Evolutionary conservation across 92 coral and sea anemone genomes (phyloP).

Genomic region (Epizoanthus stellaris): DNA sequence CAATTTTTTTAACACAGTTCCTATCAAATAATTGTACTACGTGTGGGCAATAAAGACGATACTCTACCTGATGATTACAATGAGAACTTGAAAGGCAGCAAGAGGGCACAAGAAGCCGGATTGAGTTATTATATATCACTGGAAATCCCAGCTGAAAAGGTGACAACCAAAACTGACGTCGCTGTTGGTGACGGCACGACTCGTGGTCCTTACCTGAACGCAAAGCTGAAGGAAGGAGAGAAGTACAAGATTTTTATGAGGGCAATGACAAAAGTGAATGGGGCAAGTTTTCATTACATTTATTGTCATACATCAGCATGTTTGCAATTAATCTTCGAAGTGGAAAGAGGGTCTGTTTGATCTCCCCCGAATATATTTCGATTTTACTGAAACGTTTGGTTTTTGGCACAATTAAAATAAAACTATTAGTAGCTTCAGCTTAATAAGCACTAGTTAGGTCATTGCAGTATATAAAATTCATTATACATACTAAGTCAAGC

Average conservation of each 20-base stretch:
- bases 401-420: no score
- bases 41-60: not conserved
- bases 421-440: no score
- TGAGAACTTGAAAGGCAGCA: not conserved
- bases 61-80: not conserved
- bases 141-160: not conserved
- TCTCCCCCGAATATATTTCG: no score
- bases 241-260: constrained; percentile 2
- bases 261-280: not conserved
- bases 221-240: not conserved
- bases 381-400: no score
- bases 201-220: not conserved
- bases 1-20: not conserved
- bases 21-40: not conserved
- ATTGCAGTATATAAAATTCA: no score
- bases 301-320: no score
- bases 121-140: not conserved
- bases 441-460: no score
- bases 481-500: no score
- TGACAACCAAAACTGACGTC: not conserved
- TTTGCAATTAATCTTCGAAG: no score
- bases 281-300: not conserved
- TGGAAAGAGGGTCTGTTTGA: no score
- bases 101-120: not conserved
- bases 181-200: not conserved